Evolutionary conservation across 2,113 vertebrate species (phyloP).

Genomic region (Otocyon megalotis): DNA sequence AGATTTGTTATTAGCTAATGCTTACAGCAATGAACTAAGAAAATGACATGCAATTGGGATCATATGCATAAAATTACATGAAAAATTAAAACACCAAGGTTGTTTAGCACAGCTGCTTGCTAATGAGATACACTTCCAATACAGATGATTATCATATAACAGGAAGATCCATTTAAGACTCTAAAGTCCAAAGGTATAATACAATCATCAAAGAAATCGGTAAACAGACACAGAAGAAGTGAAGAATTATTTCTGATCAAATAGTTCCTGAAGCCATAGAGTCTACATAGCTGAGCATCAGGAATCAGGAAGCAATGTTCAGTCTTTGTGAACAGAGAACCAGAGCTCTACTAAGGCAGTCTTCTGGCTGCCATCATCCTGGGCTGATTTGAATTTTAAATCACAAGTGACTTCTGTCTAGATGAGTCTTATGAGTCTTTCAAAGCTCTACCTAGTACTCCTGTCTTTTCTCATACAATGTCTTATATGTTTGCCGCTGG

Average conservation of each 20-base stretch:
- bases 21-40: conserved; percentile 7
- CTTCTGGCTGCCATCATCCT: not conserved
- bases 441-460: not conserved
- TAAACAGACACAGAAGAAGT: not conserved
- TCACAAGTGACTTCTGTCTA: not conserved
- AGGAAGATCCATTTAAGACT: not conserved
- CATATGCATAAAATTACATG: not conserved
- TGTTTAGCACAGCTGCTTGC: not conserved
- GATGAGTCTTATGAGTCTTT: not conserved
- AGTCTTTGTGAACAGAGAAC: not conserved
- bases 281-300: not conserved
- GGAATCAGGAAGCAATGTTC: not conserved
- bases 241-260: not conserved
- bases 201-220: not conserved
- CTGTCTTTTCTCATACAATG: not conserved
- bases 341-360: not conserved
- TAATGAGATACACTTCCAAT: not conserved
- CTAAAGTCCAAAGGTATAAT: not conserved
- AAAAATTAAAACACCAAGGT: conserved; percentile 50
- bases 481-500: not conserved
- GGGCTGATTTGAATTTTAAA: not conserved
- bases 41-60: not conserved
- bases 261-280: not conserved
- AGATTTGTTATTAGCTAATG: not conserved
- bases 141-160: not conserved